These are phyloP conservation scores for Petrocephalus sullivani DNA, from an alignment of 2,797 vertebrate species.

Conservation along the genomic window DNA sequence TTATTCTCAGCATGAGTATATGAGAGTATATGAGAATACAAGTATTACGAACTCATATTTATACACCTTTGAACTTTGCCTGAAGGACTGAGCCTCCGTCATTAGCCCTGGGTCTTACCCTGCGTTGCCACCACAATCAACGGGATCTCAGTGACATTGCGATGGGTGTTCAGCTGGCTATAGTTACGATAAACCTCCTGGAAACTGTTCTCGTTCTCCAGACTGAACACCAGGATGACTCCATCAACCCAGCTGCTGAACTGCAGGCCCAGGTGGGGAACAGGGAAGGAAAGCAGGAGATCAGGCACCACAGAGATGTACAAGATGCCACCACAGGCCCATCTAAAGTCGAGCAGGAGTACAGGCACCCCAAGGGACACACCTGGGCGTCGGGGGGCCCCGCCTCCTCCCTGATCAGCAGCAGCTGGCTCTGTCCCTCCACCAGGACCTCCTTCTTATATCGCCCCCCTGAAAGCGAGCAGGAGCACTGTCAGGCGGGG, in stretches of 20 bases:
- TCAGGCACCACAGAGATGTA: neutral
- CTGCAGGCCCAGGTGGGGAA: constrained; percentile 49
- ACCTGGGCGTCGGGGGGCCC: constrained; percentile 83
- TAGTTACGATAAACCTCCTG: constrained; percentile 78
- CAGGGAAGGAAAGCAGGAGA: constrained; percentile 16
- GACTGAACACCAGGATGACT: constrained; percentile 87
- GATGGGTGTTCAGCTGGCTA: constrained; percentile 65
- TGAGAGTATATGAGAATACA: no score
- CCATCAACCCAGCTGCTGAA: constrained; percentile 91
- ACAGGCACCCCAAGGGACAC: neutral
- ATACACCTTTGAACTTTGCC: no score
- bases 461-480: constrained; percentile 69
- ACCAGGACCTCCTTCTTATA: constrained; percentile 89
- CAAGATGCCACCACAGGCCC: neutral
- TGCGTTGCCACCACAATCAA: constrained; percentile 86
- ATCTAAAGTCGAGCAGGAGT: neutral
- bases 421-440: constrained; percentile 84
- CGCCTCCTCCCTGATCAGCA: constrained; percentile 87
- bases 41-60: no score
- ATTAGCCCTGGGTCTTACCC: constrained; percentile 61
- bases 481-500: neutral
- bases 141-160: constrained; percentile 66
- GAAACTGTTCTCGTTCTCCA: constrained; percentile 90
- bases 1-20: neutral
- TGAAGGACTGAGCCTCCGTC: neutral